phyloP scores from a whole-genome alignment of 2,113 vertebrate genomes.

The Leptocoma aspasia region DNA sequence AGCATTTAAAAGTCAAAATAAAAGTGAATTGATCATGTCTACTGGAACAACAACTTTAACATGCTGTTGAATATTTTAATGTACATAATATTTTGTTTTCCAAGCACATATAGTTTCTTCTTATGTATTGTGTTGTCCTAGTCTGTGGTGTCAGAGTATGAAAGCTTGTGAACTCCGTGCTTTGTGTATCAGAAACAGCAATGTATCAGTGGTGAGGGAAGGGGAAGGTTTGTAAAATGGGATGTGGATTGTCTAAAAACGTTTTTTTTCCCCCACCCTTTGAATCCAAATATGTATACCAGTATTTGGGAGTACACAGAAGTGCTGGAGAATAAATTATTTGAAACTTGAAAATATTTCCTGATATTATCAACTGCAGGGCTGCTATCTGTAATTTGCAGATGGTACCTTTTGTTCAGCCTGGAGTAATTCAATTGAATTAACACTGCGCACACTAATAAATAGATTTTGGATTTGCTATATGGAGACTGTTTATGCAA shows the following conservation, averaged over 20 bases:
- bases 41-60: neutral
- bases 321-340: neutral
- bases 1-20: neutral
- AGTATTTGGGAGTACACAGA: neutral
- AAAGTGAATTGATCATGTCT: neutral
- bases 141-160: neutral
- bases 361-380: neutral
- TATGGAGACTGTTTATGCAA: neutral
- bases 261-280: accelerated
- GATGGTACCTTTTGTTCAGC: neutral
- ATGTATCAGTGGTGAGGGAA: neutral
- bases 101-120: neutral
- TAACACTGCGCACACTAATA: neutral
- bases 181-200: neutral
- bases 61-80: neutral
- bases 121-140: neutral
- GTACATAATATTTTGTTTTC: neutral
- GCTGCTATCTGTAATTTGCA: neutral
- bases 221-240: neutral
- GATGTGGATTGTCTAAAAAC: neutral
- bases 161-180: neutral
- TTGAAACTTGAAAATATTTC: neutral
- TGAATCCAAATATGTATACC: neutral
- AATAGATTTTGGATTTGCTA: neutral
- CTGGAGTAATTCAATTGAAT: neutral